Conservation (phyloP, 1,140 invertebrate genomes). For the Melitaea cinxia region DNA sequence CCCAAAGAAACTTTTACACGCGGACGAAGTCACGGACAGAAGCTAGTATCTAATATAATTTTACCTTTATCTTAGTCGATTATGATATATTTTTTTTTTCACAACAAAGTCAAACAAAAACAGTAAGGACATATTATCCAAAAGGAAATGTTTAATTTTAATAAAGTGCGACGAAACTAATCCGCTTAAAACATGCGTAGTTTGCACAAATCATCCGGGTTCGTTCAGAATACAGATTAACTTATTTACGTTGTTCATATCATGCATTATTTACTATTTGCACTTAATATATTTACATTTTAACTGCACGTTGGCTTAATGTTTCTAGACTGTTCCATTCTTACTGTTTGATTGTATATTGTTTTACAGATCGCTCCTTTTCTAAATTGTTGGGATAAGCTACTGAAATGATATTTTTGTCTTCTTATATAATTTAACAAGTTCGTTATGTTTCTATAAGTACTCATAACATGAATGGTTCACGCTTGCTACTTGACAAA, state of each 20-base stretch:
- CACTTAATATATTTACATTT: constrained; percentile 40
- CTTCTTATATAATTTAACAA: too few relatives aligned
- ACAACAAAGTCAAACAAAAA: background rate
- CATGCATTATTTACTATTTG: constrained; percentile 46
- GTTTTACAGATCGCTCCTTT: too few relatives aligned
- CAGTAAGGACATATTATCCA: background rate
- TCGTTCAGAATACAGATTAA: constrained; percentile 41
- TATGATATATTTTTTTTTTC: background rate
- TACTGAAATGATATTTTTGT: too few relatives aligned
- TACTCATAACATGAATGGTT: too few relatives aligned
- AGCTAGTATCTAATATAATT: too few relatives aligned
- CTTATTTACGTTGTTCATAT: constrained; percentile 32
- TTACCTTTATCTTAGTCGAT: too few relatives aligned
- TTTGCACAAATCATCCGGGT: constrained; percentile 37
- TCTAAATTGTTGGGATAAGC: too few relatives aligned
- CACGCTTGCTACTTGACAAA: too few relatives aligned
- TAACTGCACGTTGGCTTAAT: constrained; percentile 23
- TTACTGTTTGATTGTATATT: too few relatives aligned
- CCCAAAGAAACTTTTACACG: too few relatives aligned
- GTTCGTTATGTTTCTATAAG: too few relatives aligned
- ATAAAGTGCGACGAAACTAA: background rate
- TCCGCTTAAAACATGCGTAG: constrained; percentile 29
- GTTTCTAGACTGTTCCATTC: constrained; percentile 2
- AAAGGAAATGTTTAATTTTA: background rate
- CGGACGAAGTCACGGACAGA: too few relatives aligned